Evolutionary conservation across 2,797 vertebrate species (phyloP).

Genomic region (Gobionotothen gibberifrons): DNA sequence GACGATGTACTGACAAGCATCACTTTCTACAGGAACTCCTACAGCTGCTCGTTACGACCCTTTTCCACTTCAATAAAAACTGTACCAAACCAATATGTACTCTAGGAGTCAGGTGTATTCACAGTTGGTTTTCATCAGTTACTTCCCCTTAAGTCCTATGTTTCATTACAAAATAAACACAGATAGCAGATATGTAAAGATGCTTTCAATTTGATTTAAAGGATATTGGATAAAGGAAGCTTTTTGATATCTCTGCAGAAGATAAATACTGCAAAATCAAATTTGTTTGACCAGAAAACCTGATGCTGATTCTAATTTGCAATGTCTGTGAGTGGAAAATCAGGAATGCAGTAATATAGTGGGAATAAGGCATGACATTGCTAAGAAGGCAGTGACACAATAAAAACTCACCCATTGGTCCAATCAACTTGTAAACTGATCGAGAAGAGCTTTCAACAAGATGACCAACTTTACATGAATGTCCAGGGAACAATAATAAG

Average conservation of each 20-base stretch:
- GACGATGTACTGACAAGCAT: slow-evolving; percentile 29
- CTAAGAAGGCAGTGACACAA: neutral
- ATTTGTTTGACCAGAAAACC: too few species aligned
- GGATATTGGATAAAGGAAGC: neutral
- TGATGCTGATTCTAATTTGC: too few species aligned
- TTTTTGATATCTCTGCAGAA: neutral
- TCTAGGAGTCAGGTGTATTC: neutral
- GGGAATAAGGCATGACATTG: neutral
- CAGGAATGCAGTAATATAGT: too few species aligned
- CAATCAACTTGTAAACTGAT: neutral
- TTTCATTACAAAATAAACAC: neutral
- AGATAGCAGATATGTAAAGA: neutral
- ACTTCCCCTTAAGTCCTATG: neutral
- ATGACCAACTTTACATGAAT: neutral
- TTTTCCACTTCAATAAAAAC: neutral
- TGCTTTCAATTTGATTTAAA: neutral
- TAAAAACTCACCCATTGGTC: neutral
- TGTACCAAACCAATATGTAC: neutral
- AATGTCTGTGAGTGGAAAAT: too few species aligned
- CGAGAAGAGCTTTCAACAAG: neutral
- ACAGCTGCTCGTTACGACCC: slow-evolving; percentile 39
- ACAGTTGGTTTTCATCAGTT: neutral
- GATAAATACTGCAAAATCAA: neutral
- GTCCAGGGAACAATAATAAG: neutral
- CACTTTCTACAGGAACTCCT: slow-evolving; percentile 18